A percentile compares a stretch with the other conserved stretches of the same genome.
These are phyloP conservation scores for Zosterops hypoxanthus DNA, from an alignment of 2,113 vertebrate species.

Conservation along the genomic window DNA sequence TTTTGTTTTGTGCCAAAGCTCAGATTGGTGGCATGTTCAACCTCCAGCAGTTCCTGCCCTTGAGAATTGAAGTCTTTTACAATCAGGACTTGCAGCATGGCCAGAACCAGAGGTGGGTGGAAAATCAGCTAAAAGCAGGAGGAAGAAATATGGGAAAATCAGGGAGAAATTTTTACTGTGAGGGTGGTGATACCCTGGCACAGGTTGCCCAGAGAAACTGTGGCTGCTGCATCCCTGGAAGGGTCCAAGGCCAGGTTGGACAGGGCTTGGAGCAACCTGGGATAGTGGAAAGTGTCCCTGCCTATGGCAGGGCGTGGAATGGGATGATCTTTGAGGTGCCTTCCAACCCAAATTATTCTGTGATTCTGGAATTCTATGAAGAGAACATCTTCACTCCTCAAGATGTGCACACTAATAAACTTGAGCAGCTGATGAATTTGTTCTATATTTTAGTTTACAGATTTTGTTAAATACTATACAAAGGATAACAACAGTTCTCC, in stretches of 20 bases:
- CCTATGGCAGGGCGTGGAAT: not conserved
- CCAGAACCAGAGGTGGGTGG: not conserved
- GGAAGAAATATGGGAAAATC: not conserved
- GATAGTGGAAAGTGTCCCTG: not conserved
- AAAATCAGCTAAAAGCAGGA: not conserved
- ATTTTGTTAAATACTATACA: not conserved
- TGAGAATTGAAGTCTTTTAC: not conserved
- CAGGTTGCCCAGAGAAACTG: not conserved
- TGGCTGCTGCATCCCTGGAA: not conserved
- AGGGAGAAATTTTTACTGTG: not conserved
- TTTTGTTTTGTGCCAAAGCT: not conserved
- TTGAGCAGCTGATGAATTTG: not conserved
- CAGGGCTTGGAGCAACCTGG: not conserved
- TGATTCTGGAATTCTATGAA: not conserved
- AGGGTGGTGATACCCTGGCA: not conserved
- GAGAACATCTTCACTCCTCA: not conserved
- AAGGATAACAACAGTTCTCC: not conserved
- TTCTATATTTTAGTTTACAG: not conserved
- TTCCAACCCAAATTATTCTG: not conserved
- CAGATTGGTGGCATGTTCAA: not conserved
- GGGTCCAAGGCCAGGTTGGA: not conserved
- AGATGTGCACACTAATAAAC: not conserved
- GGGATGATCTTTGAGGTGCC: not conserved
- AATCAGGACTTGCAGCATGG: accelerated
- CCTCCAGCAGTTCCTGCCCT: not conserved